These are phyloP conservation scores for Silurus aristotelis DNA, from an alignment of 2,797 vertebrate genomes.

Conservation along the genomic window DNA sequence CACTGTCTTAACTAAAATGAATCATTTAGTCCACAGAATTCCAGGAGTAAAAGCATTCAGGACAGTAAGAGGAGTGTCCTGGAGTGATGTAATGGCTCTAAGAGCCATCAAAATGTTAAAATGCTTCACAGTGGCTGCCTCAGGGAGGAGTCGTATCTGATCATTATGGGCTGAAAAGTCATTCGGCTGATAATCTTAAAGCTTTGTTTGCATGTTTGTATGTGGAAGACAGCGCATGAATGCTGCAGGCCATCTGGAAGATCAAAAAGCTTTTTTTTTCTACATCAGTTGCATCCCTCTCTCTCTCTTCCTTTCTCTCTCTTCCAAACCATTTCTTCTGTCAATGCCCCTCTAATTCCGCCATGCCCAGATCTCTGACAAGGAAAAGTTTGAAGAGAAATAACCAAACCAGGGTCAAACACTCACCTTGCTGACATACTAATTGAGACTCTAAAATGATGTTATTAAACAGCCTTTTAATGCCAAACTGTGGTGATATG, in stretches of 20 bases:
- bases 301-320: slow-evolving; percentile 21
- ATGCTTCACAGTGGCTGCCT: slow-evolving; percentile 36
- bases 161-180: slow-evolving; percentile 38
- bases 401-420: slow-evolving; percentile 49
- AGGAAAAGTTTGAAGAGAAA: slow-evolving; percentile 45
- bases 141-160: slow-evolving; percentile 28
- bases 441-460: slow-evolving; percentile 52
- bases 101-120: slow-evolving; percentile 6
- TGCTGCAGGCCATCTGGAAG: slow-evolving; percentile 43
- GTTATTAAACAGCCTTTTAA: slow-evolving; percentile 56
- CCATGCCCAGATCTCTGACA: slow-evolving; percentile 34
- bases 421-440: slow-evolving; percentile 47
- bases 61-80: neutral
- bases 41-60: neutral
- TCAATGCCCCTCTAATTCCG: neutral
- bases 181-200: slow-evolving; percentile 35
- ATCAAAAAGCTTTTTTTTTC: slow-evolving; percentile 45
- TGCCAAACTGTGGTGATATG: slow-evolving; percentile 34
- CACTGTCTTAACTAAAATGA: neutral
- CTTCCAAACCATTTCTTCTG: neutral
- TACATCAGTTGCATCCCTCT: neutral
- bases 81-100: slow-evolving; percentile 6
- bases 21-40: neutral
- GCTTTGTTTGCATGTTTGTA: slow-evolving; percentile 39
- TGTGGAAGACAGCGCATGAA: slow-evolving; percentile 22